phyloP scores from a whole-genome alignment of 2,888 invertebrate species.

The Morpho achilles region DNA sequence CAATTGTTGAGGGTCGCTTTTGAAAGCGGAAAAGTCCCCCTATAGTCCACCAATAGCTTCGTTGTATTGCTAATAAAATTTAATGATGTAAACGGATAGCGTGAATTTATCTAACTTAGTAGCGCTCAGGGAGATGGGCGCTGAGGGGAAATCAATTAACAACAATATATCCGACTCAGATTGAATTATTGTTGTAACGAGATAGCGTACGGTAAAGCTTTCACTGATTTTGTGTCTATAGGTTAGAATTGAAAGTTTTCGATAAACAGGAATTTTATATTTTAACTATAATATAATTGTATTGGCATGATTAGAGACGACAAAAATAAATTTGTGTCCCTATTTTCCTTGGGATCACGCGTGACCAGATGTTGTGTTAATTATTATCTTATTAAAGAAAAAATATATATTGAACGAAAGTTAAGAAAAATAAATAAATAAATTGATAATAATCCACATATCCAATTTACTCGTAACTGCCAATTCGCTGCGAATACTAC shows the following conservation, averaged over 20 bases:
- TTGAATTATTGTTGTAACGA: conserved; percentile 46
- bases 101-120: conserved; percentile 69
- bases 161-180: conserved; percentile 58
- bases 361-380: too few species aligned
- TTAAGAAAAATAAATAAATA: too few species aligned
- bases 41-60: conserved; percentile 48
- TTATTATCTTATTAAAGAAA: too few species aligned
- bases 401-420: too few species aligned
- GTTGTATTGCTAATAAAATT: conserved; percentile 77
- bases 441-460: too few species aligned
- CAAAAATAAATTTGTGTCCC: too few species aligned
- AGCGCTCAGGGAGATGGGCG: conserved; percentile 51
- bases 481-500: too few species aligned
- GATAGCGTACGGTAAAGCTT: conserved; percentile 48
- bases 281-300: too few species aligned
- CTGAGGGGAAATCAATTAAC: conserved; percentile 71
- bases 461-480: too few species aligned
- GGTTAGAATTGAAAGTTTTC: conserved; percentile 3
- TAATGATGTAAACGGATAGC: conserved; percentile 79
- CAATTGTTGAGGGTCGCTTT: conserved; percentile 60
- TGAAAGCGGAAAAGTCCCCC: conserved; percentile 64
- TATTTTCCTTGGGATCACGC: too few species aligned
- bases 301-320: too few species aligned
- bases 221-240: not conserved
- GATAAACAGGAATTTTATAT: not conserved